A percentile compares a stretch with the other conserved stretches of the same genome.
These are phyloP conservation scores for Callipepla squamata DNA, from an alignment of 2,113 vertebrate species.

Conservation along the genomic window DNA sequence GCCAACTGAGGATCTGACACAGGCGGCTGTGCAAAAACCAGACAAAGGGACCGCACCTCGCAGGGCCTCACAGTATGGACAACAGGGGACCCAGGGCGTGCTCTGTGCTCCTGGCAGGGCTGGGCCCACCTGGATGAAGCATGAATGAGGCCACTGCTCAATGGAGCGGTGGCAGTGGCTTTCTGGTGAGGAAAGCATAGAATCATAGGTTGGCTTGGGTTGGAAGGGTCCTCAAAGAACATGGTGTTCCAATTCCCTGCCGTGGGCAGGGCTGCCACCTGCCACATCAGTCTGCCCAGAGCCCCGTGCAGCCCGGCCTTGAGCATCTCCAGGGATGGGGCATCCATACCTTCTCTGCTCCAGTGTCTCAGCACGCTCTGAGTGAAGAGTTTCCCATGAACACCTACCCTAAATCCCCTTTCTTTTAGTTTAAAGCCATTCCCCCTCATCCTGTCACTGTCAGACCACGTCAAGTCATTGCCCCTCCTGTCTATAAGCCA, in stretches of 20 bases:
- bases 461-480: no score
- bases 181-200: background rate
- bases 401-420: background rate
- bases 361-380: background rate
- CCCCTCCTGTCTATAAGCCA: background rate
- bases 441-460: background rate
- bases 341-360: background rate
- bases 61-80: fast-evolving
- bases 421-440: background rate
- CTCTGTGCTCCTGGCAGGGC: fast-evolving
- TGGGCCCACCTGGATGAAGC: fast-evolving
- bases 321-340: background rate
- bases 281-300: background rate
- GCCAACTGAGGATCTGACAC: background rate
- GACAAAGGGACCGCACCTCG: conserved; percentile 47
- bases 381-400: no score
- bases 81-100: fast-evolving
- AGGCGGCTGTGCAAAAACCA: conserved; percentile 18
- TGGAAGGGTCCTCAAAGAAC: background rate
- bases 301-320: background rate
- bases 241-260: background rate
- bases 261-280: background rate
- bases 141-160: background rate
- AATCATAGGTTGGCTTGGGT: background rate
- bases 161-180: fast-evolving